Evolutionary conservation across 2,888 invertebrate species (phyloP), one percentile per base, ranked within the genome.

Genomic region (Aphodius sticticus): DNA sequence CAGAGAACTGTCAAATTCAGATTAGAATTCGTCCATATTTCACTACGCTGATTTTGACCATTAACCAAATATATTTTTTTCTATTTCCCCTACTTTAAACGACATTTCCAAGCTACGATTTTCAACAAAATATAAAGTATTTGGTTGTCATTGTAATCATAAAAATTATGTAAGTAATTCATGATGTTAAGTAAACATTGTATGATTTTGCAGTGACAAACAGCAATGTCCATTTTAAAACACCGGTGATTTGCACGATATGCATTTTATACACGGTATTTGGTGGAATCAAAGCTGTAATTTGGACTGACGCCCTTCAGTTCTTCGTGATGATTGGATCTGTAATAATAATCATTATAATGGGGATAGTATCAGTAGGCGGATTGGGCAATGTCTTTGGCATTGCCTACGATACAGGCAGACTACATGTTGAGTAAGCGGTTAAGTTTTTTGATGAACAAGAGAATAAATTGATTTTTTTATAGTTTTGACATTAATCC

Each of bases 251-350:
- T 16, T 95, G 95, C 84, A 88, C 92, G 2, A 91, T 94, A 1
- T 96, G 95, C 86, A 94, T 95, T 26, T 94, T 95, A 76, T 94
- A 96, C 84, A 95, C 95, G 4, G 93, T 95, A 0, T 87, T 95
- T 71, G 95, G 93, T 69, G 94, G 94, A 7, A 86, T 94, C 38
- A 90, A 93, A 86, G 94, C 94, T 2, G 92, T 94, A 6, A 92
- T 94, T 1, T 93, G 93, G 89, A 92, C 94, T 4, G 92, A 92
- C 80, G 90, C 91, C 12, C 85, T 92, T 75, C 93, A 94, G 79
- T 92, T 93, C 76, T 88, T 91, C 7, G 91, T 93, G 0, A 92
- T 91, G 80, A 85, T 90, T n/a, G 90, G 91, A 0, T 91, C 93
- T 38, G 87, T 91, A 36, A 79, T 93, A 6, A 90, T 91, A 0